phyloP scores from a whole-genome alignment of 2,113 vertebrate genomes.

The Salvelinus namaycush region DNA sequence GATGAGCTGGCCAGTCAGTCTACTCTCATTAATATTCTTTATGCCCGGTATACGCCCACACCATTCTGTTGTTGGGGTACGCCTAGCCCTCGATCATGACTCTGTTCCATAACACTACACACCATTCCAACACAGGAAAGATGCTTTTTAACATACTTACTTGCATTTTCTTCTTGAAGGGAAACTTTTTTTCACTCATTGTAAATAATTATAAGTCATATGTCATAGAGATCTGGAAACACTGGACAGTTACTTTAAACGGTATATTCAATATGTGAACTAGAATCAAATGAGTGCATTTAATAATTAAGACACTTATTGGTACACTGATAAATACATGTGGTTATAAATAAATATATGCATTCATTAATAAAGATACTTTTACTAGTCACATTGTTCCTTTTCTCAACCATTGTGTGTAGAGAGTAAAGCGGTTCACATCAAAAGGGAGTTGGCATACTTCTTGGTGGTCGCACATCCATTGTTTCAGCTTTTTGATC shows the following conservation, averaged over 20 bases:
- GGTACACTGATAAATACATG: background rate
- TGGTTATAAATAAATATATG: background rate
- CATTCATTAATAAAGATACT: background rate
- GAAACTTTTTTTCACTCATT: no score
- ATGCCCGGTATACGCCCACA: no score
- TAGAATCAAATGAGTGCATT: background rate
- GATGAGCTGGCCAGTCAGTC: no score
- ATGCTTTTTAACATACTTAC: no score
- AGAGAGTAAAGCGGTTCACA: background rate
- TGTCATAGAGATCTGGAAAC: no score
- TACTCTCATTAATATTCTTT: no score
- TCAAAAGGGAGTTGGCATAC: background rate
- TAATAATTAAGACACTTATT: background rate
- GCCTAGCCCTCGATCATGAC: no score
- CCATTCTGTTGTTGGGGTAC: no score
- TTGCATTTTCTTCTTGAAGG: no score
- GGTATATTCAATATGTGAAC: background rate
- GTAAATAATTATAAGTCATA: no score
- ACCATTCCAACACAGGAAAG: no score
- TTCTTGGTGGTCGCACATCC: background rate
- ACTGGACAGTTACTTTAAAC: background rate
- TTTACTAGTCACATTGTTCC: background rate
- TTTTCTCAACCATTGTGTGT: slow-evolving; percentile 2
- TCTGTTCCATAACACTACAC: no score
- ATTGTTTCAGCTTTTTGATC: accelerated